Evolutionary conservation across 2,113 vertebrate species (phyloP), one percentile per base, ranked within the genome.

Genomic region (Lynx canadensis): DNA sequence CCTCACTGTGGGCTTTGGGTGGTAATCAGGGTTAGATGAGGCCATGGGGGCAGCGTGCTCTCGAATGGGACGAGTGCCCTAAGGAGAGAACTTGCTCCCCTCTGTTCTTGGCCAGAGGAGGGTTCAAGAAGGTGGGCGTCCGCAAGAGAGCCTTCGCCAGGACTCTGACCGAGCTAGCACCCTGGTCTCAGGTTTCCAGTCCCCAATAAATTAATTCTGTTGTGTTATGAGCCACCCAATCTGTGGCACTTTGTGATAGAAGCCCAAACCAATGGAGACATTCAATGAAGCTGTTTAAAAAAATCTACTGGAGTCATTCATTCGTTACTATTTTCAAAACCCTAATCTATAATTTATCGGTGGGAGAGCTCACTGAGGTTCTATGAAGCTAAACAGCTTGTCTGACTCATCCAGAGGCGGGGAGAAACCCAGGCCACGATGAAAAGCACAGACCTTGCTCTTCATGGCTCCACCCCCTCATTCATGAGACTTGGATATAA

Each of bases 311-410:
- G 29, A 71, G 66, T 90, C 73, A 74, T 65, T 86, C 71, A 60
- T 55, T 93, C 66, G 89, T 90, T 63, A 60, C 50, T 78, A 4
- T 93, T 96, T 87, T 80, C 76, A 93, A 93, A 97, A 55, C 41
- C 88, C 60, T 5, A 68, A 88, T 80, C 66, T 33, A n/a, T 55
- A 89, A 82, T 74, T 96, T 86, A 92, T 5, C 74, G 38, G 63
- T 86, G 55, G 45, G 57, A 27, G 60, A 66, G 29, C 65, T 87
- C 16, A 83, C 55, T 31, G 89, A n/a, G 5, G 3, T 36, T 82
- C 48, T 16, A 13, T 5, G 29, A n/a, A 55, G 55, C 57, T 78
- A 69, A 91, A 60, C 41, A 84, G 45, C 65, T 25, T 48, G 71
- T 76, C 86, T 82, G 31, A n/a, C 55, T 82, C 36, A 63, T 16